Base-by-base conservation (phyloP, 2,113 vertebrate genomes). In the Aldabrachelys gigantea region DNA sequence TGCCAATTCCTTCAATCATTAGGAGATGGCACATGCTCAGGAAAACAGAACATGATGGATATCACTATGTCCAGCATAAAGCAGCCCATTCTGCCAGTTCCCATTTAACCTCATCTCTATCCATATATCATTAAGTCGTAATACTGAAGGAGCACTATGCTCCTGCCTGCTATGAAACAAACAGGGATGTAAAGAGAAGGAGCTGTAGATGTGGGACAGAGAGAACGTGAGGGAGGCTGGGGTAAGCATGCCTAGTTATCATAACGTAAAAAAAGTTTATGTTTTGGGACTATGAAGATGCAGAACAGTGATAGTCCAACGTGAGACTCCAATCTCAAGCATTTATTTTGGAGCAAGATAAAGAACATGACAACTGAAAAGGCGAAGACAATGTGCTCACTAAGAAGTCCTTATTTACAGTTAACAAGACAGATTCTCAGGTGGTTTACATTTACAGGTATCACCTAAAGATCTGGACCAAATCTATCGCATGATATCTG, bases 401-500 rank as follows among this genome's bases (percentile, higher is more conserved):
- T 89, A 94, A 89, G 87, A 95, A 93, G 50, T 56, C 88, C 85
- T 82, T 38, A 75, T 87, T 91, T 92, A 87, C 65, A 69, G 85
- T 83, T 50, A 49, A 69, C 41, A 3, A 3, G 88, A 85, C 93
- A 96, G 88, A 92, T 53, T 38, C 85, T 56, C 29, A 75, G 83
- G 85, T 79, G 54, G 72, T 75, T 79, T 82, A 50, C 83, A 93
- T 47, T 2, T 72, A 52, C 80, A 84, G 80, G 89, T 86, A 89
- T 89, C 89, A 93, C 25, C 89, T 81, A 38, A 75, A 5, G 31
- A 75, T 84, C 2, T 10, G 85, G 92, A 59, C 78, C 78, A 85
- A 38, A 49, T 85, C 78, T 54, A 79, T n/a, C 53, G 1, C 14
- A 14, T 21, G 31, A 22, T 38, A 38, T 38, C 83, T 52, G n/a